Percentiles rank a stretch among this genome's conserved stretches.
phyloP scores from a whole-genome alignment of 2,113 vertebrate species.

The Elephas maximus region DNA sequence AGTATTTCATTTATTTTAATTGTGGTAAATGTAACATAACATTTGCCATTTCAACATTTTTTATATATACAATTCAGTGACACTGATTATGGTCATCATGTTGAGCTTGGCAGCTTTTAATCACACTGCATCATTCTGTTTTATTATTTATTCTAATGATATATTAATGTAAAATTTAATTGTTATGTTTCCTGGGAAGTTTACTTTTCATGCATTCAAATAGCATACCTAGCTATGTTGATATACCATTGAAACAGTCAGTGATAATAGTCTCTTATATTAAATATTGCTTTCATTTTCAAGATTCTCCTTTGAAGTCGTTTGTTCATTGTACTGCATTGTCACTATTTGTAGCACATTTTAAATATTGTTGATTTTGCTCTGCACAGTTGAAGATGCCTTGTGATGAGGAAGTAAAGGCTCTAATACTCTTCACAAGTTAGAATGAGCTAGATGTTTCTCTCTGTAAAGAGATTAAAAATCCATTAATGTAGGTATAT shows the following conservation, averaged over 20 bases:
- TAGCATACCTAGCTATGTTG: not conserved
- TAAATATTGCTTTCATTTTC: constrained; percentile 56
- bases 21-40: too few relatives aligned
- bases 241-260: not conserved
- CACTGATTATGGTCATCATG: too few relatives aligned
- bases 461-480: constrained; percentile 34
- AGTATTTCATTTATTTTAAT: too few relatives aligned
- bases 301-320: constrained; percentile 20
- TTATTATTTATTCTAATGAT: constrained; percentile 29
- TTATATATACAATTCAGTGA: too few relatives aligned
- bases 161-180: constrained; percentile 39
- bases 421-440: constrained; percentile 26
- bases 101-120: not conserved
- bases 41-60: too few relatives aligned
- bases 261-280: constrained; percentile 16
- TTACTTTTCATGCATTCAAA: constrained; percentile 48
- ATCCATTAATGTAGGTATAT: not conserved
- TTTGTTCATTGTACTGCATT: not conserved
- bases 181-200: constrained; percentile 17
- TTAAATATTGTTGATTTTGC: constrained; percentile 49
- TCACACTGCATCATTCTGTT: not conserved
- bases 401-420: not conserved
- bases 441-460: not conserved
- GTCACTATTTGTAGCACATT: constrained; percentile 26
- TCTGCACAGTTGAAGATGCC: not conserved